Evolutionary conservation across 2,888 invertebrate species (phyloP).

Genomic region (Sturmia bella): DNA sequence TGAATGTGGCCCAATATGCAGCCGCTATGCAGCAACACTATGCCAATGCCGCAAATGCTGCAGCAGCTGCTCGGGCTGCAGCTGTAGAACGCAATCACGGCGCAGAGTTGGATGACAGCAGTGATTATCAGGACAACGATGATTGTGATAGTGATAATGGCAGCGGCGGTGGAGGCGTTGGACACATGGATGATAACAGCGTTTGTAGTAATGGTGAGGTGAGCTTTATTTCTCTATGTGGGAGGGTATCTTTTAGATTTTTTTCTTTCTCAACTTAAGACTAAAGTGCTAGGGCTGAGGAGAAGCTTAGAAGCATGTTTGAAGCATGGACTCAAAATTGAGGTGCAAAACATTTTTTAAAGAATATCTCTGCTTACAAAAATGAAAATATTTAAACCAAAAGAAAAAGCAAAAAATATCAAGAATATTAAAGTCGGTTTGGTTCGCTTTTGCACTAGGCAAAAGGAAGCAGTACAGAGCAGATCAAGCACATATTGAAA

Average conservation of each 20-base stretch:
- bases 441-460: no score
- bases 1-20: slow-evolving; percentile 79
- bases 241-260: slow-evolving; percentile 50
- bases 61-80: slow-evolving; percentile 76
- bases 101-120: slow-evolving; percentile 78
- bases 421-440: no score
- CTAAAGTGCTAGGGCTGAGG: neutral
- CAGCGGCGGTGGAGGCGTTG: slow-evolving; percentile 73
- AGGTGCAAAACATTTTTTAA: no score
- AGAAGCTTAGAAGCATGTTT: no score
- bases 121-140: slow-evolving; percentile 79
- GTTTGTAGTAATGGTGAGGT: slow-evolving; percentile 82
- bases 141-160: slow-evolving; percentile 80
- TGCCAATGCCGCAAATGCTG: slow-evolving; percentile 77
- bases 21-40: slow-evolving; percentile 80
- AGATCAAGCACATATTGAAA: no score
- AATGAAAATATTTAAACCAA: no score
- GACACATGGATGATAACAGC: slow-evolving; percentile 79
- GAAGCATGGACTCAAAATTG: no score
- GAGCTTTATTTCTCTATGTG: slow-evolving; percentile 78
- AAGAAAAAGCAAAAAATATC: no score
- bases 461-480: no score
- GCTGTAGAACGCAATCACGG: slow-evolving; percentile 74
- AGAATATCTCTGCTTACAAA: no score
- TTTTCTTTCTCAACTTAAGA: neutral